Evolutionary conservation across 1,140 invertebrate genomes (phyloP).

Genomic region (Venturia canescens): DNA sequence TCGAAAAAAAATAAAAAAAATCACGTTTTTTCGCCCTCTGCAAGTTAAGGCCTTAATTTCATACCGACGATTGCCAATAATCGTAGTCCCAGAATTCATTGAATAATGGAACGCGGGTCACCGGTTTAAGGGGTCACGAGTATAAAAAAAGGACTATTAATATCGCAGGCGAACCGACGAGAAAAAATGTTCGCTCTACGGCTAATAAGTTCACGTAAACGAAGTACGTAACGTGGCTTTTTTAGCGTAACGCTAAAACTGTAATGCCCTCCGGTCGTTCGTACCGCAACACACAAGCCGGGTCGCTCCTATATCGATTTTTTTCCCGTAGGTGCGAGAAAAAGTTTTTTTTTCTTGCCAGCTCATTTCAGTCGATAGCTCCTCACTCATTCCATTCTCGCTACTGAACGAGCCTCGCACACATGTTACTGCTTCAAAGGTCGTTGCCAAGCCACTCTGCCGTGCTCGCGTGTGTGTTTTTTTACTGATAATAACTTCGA

Average conservation of each 20-base stretch:
- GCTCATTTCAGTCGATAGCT: conserved; percentile 2
- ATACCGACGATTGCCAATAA: too few species aligned
- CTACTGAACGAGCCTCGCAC: not conserved
- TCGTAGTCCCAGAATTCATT: not conserved
- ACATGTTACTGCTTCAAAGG: not conserved
- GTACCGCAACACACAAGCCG: not conserved
- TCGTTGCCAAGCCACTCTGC: not conserved
- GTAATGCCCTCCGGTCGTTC: not conserved
- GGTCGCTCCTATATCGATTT: not conserved
- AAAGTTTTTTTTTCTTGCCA: not conserved
- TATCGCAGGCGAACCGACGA: not conserved
- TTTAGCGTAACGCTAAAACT: not conserved
- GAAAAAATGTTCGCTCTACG: not conserved
- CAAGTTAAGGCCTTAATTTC: too few species aligned
- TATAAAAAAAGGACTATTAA: not conserved
- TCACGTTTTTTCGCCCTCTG: too few species aligned
- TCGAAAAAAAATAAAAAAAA: too few species aligned
- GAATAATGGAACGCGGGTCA: not conserved
- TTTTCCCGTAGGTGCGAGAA: not conserved
- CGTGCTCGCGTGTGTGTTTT: too few species aligned
- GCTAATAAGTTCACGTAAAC: not conserved
- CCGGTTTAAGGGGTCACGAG: not conserved
- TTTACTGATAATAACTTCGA: too few species aligned
- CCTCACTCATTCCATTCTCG: not conserved
- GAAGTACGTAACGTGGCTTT: not conserved